phyloP scores from a whole-genome alignment of 1,140 invertebrate species.

The Mercenaria mercenaria region DNA sequence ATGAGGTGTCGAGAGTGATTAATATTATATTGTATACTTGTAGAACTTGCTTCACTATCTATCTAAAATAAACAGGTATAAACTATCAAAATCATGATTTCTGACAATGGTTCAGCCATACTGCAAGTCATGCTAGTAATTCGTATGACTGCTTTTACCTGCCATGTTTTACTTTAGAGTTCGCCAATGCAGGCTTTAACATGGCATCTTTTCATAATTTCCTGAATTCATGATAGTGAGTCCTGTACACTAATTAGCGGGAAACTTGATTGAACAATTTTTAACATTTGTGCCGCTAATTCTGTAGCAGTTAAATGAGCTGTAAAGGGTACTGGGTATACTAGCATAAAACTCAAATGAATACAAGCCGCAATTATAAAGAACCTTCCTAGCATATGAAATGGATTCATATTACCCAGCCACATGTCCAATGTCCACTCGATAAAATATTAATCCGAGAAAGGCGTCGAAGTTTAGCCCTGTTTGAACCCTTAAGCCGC shows the following conservation, averaged over 20 bases:
- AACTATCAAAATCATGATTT: too few relatives aligned
- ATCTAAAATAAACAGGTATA: too few relatives aligned
- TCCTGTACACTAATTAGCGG: background rate
- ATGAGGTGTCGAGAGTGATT: too few relatives aligned
- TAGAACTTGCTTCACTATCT: too few relatives aligned
- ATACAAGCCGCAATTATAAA: background rate
- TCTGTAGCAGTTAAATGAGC: background rate
- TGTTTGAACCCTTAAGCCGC: conserved; percentile 49
- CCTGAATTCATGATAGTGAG: background rate
- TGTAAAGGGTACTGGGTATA: background rate
- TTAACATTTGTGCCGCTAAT: background rate
- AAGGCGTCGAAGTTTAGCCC: conserved; percentile 49
- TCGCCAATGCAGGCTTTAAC: too few relatives aligned
- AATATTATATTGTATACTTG: too few relatives aligned
- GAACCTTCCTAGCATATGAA: background rate
- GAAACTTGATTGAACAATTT: background rate
- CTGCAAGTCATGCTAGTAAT: too few relatives aligned
- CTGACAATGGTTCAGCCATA: too few relatives aligned
- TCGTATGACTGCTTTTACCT: too few relatives aligned
- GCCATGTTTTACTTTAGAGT: too few relatives aligned
- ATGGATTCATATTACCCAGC: background rate
- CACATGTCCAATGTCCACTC: conserved; percentile 38
- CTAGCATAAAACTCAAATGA: background rate
- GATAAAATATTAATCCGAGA: conserved; percentile 11
- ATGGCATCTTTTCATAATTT: too few relatives aligned